Base-by-base conservation (phyloP, 2,888 invertebrate species). In the Orthonevra nobilis region DNA sequence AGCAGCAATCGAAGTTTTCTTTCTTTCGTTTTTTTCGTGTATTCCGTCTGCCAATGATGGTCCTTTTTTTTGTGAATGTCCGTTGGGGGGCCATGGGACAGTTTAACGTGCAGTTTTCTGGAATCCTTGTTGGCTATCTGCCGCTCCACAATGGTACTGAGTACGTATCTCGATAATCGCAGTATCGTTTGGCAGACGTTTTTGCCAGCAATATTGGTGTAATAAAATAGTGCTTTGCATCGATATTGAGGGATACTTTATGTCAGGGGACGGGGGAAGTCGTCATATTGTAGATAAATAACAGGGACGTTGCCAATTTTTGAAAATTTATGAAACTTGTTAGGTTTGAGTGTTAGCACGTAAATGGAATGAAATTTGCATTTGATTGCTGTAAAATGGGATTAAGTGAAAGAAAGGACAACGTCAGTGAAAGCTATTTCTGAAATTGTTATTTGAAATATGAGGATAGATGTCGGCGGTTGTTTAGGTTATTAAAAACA, bases 181-280 rank as follows among this genome's bases (percentile, higher is more conserved):
- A 50, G 34, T 64, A 52, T 66, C 79, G 72, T 66, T 79, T 79
- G 79, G 72, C 77, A 52, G 38, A 72, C 52, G 40, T 63, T 72
- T 40, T 63, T 50, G 72, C 72, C 26, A 46, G 32, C 72, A 44
- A 61, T 61, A 79, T 72, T 79, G 79, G 61, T 60, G 72, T 72
- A 79, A 72, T 79, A 72, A 79, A 79, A 79, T 72, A 52, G 66
- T 73, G 54, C 66, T 66, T 79, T 79, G 79, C 66, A 72, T 79
- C 72, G 72, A 79, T 66, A 79, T 79, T 79, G 61, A 66, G 66
- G 72, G 72, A 72, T 64, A 56, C 64, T 72, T 72, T 79, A 60
- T 46, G 52, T 58, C 26, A 48, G 63, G 54, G n/a, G n/a, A n/a
- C n/a, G n/a, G n/a, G n/a, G n/a, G n/a, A n/a, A n/a, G n/a, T n/a